Conservation (phyloP, 1,140 invertebrate genomes). For the Wiebesia pumilae region DNA sequence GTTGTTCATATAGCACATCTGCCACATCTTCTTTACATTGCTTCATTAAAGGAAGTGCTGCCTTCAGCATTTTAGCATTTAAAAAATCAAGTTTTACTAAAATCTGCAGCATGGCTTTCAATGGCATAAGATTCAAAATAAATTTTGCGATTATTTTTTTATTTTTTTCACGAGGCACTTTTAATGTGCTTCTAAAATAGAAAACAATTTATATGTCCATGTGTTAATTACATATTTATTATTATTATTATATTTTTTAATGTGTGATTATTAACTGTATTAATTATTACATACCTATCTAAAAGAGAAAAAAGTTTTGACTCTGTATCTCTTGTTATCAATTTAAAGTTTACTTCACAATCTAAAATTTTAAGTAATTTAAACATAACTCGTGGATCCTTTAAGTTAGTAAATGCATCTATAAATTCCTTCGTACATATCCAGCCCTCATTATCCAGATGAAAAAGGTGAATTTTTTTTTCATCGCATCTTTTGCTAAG, state of each 20-base stretch:
- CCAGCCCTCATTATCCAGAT: conserved; percentile 59
- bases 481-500: conserved; percentile 40
- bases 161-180: conserved; percentile 48
- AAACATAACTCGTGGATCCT: conserved; percentile 32
- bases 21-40: background rate
- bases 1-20: conserved; percentile 1
- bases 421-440: conserved; percentile 58
- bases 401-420: conserved; percentile 55
- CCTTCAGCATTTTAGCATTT: conserved; percentile 31
- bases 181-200: conserved; percentile 54
- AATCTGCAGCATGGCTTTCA: conserved; percentile 48
- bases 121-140: conserved; percentile 52
- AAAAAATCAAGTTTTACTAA: conserved; percentile 28
- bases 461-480: conserved; percentile 56
- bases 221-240: conserved; percentile 2
- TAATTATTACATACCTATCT: conserved; percentile 55
- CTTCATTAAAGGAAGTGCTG: conserved; percentile 28
- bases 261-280: background rate
- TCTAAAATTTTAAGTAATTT: conserved; percentile 27
- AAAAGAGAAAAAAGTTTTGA: conserved; percentile 52
- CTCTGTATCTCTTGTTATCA: conserved; percentile 52
- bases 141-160: conserved; percentile 44
- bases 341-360: conserved; percentile 44
- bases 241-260: no score
- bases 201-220: conserved; percentile 35